phyloP scores from a whole-genome alignment of 2,113 vertebrate species.

The Calypte anna region DNA sequence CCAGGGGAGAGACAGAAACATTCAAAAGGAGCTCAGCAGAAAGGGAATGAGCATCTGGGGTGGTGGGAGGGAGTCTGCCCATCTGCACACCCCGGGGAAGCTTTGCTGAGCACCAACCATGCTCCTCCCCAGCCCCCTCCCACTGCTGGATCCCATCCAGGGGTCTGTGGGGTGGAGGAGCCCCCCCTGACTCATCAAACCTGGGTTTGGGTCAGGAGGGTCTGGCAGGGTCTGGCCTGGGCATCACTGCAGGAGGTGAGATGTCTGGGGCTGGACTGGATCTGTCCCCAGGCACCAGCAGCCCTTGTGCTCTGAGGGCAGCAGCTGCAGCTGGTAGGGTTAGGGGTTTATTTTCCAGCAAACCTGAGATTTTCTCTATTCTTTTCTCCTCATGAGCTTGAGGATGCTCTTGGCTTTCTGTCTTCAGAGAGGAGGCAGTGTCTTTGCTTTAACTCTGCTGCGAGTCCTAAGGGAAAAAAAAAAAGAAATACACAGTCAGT shows the following conservation, averaged over 20 bases:
- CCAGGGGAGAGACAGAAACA: neutral
- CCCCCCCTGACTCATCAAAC: neutral
- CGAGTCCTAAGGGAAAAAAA: neutral
- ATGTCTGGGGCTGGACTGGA: neutral
- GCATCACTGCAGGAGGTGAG: neutral
- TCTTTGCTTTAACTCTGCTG: neutral
- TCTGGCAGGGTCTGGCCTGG: neutral
- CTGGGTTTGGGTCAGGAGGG: neutral
- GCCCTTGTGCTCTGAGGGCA: neutral
- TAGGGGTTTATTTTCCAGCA: neutral
- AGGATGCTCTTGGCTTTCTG: neutral
- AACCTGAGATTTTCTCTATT: neutral
- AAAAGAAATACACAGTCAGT: neutral
- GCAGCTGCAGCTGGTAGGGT: neutral
- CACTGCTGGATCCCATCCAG: neutral
- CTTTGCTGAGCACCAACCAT: neutral
- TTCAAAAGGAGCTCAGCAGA: neutral
- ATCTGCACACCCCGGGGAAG: neutral
- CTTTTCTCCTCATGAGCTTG: neutral
- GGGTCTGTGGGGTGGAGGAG: neutral
- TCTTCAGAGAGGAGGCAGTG: neutral
- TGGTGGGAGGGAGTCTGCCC: neutral
- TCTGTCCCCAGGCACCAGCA: neutral
- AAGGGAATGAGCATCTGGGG: neutral
- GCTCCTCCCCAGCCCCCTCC: neutral